These are phyloP conservation scores for Drosophila infuscata DNA, from an alignment of 2,888 invertebrate genomes.

Conservation along the genomic window DNA sequence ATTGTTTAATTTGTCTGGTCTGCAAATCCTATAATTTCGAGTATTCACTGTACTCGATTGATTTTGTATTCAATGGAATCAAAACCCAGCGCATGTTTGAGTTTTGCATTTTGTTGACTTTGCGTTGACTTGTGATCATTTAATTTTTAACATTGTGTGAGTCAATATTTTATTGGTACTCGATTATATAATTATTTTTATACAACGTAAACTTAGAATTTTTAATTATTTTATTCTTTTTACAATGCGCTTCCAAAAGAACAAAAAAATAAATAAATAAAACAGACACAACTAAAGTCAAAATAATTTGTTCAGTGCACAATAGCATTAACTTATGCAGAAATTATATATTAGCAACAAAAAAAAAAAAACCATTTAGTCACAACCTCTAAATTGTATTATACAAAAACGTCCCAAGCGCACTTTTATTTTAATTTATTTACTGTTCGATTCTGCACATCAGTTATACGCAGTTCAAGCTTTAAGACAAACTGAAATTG, in stretches of 20 bases:
- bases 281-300: conserved; percentile 11
- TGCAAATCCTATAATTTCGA: conserved; percentile 51
- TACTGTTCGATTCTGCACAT: conserved; percentile 29
- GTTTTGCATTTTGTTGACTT: conserved; percentile 38
- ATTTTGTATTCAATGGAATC: conserved; percentile 12
- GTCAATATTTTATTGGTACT: conserved; percentile 32
- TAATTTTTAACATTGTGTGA: conserved; percentile 56
- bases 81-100: conserved; percentile 32
- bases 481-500: conserved; percentile 61
- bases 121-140: conserved; percentile 70
- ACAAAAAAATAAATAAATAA: conserved; percentile 12
- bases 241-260: conserved; percentile 60
- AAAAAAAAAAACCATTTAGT: conserved; percentile 20
- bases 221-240: conserved; percentile 24
- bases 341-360: conserved; percentile 15
- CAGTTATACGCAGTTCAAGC: conserved; percentile 59
- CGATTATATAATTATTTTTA: conserved; percentile 21
- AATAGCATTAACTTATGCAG: conserved; percentile 40
- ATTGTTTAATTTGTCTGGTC: conserved; percentile 49
- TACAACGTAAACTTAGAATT: conserved; percentile 11
- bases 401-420: conserved; percentile 63
- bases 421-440: conserved; percentile 45
- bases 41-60: conserved; percentile 23
- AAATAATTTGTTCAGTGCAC: conserved; percentile 60
- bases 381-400: conserved; percentile 66